Percentiles rank a stretch among this genome's conserved stretches.
Conservation (phyloP, 2,888 invertebrate genomes). For the Drosophila rubida region DNA sequence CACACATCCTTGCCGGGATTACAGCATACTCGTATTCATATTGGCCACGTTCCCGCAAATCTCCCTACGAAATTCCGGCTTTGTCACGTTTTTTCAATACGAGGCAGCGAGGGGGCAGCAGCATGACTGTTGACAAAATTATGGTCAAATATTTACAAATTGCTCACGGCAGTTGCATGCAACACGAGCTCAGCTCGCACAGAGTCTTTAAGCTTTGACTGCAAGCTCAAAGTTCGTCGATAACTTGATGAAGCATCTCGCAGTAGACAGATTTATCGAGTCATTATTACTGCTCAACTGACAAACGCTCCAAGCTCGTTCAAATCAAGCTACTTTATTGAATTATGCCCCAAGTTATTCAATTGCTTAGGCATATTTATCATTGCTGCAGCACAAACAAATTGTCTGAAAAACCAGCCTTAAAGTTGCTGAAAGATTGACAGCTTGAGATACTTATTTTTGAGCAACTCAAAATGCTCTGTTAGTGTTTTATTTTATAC, state of each 20-base stretch:
- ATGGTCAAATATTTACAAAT: conserved; percentile 1
- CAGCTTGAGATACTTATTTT: no score
- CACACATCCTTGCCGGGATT: neutral
- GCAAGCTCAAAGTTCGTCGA: neutral
- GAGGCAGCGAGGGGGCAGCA: neutral
- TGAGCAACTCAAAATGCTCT: no score
- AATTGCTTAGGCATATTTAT: no score
- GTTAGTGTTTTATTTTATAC: no score
- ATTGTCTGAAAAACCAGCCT: no score
- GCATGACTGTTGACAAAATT: neutral
- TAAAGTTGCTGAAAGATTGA: no score
- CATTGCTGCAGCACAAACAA: no score
- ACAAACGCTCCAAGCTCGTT: no score
- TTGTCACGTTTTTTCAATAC: conserved; percentile 13
- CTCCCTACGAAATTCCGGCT: neutral
- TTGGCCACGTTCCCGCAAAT: conserved; percentile 5
- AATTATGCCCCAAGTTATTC: no score
- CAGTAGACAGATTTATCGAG: no score
- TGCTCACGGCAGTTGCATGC: neutral
- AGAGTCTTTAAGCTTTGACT: neutral
- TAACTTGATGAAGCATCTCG: neutral
- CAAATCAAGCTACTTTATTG: no score
- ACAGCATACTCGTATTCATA: neutral
- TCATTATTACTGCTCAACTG: no score
- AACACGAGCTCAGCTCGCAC: neutral